Evolutionary conservation across 2,797 vertebrate species (phyloP).

Genomic region (Lerista edwardsae): DNA sequence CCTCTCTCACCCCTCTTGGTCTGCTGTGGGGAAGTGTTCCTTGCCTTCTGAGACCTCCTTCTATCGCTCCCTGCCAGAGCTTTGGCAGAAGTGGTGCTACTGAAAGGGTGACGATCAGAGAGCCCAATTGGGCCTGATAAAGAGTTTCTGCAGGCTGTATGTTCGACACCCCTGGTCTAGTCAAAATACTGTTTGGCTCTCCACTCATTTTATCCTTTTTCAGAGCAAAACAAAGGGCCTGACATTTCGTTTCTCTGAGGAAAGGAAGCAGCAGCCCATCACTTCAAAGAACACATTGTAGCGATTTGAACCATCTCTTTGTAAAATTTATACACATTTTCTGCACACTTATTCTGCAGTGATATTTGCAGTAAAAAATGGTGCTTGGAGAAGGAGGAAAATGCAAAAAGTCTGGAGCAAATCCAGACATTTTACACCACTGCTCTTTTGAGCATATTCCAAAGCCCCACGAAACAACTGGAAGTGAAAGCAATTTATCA

Average conservation of each 20-base stretch:
- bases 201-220: not conserved
- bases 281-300: constrained; percentile 7
- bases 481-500: constrained; percentile 18
- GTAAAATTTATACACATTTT: not conserved
- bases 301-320: constrained; percentile 17
- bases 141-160: too few relatives aligned
- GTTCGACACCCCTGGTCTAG: too few relatives aligned
- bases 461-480: constrained; percentile 17
- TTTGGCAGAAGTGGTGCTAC: too few relatives aligned
- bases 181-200: not conserved
- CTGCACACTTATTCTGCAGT: too few relatives aligned
- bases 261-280: not conserved
- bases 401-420: constrained; percentile 25
- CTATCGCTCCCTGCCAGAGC: too few relatives aligned
- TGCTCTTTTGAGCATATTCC: constrained; percentile 4
- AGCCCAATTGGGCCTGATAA: too few relatives aligned
- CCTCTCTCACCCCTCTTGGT: too few relatives aligned
- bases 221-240: not conserved
- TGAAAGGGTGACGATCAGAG: too few relatives aligned
- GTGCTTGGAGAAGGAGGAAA: not conserved
- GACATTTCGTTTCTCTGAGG: not conserved
- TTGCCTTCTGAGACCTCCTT: too few relatives aligned
- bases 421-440: not conserved
- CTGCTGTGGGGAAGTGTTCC: too few relatives aligned
- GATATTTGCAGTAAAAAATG: constrained; percentile 13